Conservation (phyloP, 2,797 vertebrate genomes). For the Phataginus tricuspis region DNA sequence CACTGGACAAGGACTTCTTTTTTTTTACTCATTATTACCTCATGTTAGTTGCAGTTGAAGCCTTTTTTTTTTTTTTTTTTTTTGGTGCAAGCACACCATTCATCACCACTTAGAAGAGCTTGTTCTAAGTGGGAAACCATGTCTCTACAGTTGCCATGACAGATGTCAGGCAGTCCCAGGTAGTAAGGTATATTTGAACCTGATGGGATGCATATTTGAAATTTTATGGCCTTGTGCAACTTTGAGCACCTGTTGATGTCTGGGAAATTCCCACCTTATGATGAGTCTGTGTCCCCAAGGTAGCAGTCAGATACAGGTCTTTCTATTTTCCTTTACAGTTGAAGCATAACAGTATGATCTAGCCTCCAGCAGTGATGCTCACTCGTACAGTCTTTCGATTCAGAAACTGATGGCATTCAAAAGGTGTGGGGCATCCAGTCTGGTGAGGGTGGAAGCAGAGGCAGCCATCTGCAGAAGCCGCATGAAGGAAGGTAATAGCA, state of each 20-base stretch:
- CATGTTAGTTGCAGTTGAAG: not conserved
- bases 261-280: not conserved
- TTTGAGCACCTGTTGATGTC: not conserved
- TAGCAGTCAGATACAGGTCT: not conserved
- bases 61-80: not conserved
- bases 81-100: not conserved
- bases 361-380: not conserved
- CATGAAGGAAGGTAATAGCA: not conserved
- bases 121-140: not conserved
- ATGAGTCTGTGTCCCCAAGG: not conserved
- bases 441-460: not conserved
- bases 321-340: not conserved
- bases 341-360: not conserved
- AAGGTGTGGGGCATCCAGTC: not conserved
- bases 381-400: not conserved
- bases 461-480: not conserved
- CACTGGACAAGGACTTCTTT: not conserved
- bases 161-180: not conserved
- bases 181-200: no score
- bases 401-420: not conserved
- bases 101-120: not conserved
- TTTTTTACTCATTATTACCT: not conserved
- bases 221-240: not conserved
- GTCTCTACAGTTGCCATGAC: not conserved
- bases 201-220: not conserved